Base-by-base conservation (phyloP, 1,140 invertebrate genomes). In the Pollicipes pollicipes region DNA sequence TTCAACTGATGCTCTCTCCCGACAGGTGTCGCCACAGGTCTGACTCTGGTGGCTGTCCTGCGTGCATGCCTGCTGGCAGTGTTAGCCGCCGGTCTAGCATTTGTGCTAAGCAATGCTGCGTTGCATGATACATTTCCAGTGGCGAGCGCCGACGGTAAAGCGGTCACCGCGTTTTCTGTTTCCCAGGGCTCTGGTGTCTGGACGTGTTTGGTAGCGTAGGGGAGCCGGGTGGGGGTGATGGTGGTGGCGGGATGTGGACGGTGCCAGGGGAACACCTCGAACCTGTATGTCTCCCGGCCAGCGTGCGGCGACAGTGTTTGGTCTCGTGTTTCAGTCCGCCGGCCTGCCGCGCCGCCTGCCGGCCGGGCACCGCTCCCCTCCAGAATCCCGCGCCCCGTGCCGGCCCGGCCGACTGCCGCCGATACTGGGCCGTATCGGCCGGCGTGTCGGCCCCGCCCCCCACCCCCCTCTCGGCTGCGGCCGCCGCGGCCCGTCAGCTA, bases 31-130 rank as follows among this genome's bases (percentile, higher is more conserved):
- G 24, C 30, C 30, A 30, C 30, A 58, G 28, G 28, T 37, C 66
- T 28, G 45, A 70, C 16, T 13, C 70, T 30, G 29, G 10, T 37
- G 32, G n/a, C 64, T 2, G 27, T 45, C 4, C 27, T 69, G 8
- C 67, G 70, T 68, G 27, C 68, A 68, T 70, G 69, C 16, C 58
- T 68, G 26, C 29, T 27, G 64, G 30, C 63, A 8, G 27, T 31
- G 45, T 58, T 58, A 58, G 45, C 45, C 45, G 17, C 24, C 45
- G 45, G 45, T 58, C 45, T 58, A 58, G 45, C 45, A 58, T 58
- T 58, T 58, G 21, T 58, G 45, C 45, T 58, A 10, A 58, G 45
- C 45, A 13, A 21, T 21, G 24, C 45, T 21, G 45, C 45, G 45
- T 58, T 58, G 45, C 45, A 58, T 58, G 45, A 10, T 21, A 58